phyloP scores from a whole-genome alignment of 2,888 invertebrate genomes.

The Catocala fraxini region DNA sequence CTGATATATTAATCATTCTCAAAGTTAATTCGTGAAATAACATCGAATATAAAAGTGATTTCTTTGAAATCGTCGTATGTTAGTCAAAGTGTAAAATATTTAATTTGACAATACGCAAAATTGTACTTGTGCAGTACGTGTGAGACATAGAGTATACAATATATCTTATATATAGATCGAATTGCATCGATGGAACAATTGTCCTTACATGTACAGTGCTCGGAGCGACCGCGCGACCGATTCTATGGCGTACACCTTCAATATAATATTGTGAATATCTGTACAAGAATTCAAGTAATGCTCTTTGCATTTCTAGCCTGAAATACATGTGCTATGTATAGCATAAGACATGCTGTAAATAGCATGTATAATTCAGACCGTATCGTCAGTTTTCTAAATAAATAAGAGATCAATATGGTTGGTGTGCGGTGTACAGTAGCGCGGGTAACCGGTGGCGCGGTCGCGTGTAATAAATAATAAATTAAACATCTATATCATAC shows the following conservation, averaged over 20 bases:
- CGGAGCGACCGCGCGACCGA: constrained; percentile 43
- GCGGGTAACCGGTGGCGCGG: constrained; percentile 40
- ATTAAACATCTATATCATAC: constrained; percentile 81
- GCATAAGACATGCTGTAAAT: background rate
- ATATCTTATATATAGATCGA: constrained; percentile 54
- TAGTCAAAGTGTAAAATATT: constrained; percentile 63
- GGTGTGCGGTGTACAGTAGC: constrained; percentile 17
- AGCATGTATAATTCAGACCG: constrained; percentile 2
- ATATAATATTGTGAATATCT: constrained; percentile 25
- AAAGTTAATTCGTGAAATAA: constrained; percentile 56
- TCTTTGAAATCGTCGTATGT: constrained; percentile 72
- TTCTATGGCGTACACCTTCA: constrained; percentile 27
- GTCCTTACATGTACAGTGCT: constrained; percentile 59
- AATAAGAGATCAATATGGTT: constrained; percentile 58
- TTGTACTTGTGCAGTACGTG: constrained; percentile 65
- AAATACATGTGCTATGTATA: constrained; percentile 1
- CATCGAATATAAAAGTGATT: constrained; percentile 66
- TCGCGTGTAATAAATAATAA: constrained; percentile 72
- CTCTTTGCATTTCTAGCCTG: constrained; percentile 1
- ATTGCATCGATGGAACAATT: constrained; percentile 60
- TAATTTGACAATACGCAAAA: constrained; percentile 57
- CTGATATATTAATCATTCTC: constrained; percentile 53
- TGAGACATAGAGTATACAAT: constrained; percentile 46
- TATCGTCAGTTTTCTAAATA: constrained; percentile 32
- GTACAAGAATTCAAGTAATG: constrained; percentile 38